phyloP scores from a whole-genome alignment of 2,888 invertebrate species.

The Pseudanteris insignis region DNA sequence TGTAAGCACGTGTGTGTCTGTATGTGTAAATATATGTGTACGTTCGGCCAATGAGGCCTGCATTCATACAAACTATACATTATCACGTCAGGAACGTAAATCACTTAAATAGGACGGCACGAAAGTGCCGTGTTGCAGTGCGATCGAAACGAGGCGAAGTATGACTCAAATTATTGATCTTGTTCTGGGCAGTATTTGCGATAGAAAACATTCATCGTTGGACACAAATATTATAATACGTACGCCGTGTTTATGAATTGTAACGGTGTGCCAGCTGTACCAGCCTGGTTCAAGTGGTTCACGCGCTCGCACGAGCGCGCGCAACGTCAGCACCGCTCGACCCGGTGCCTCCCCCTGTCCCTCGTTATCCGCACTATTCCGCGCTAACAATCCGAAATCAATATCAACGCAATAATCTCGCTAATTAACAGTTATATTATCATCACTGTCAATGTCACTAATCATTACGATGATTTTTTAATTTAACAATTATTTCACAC shows the following conservation, averaged over 20 bases:
- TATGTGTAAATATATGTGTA: too few relatives aligned
- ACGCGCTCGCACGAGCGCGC: constrained; percentile 9
- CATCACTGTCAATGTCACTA: neutral
- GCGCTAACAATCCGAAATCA: constrained; percentile 28
- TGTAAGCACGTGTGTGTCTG: too few relatives aligned
- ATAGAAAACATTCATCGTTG: constrained; percentile 32
- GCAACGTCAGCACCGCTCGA: constrained; percentile 17
- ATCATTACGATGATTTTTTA: too few relatives aligned
- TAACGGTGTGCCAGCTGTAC: constrained; percentile 12
- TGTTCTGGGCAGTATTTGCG: constrained; percentile 19
- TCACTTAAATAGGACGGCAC: constrained; percentile 32
- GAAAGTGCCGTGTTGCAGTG: constrained; percentile 14
- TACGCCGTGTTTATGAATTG: constrained; percentile 2
- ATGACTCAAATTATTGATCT: constrained; percentile 24
- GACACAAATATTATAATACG: constrained; percentile 18
- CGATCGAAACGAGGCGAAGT: constrained; percentile 22
- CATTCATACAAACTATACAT: constrained; percentile 22
- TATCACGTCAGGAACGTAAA: constrained; percentile 34
- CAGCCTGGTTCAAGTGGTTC: constrained; percentile 27
- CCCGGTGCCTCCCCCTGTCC: constrained; percentile 5
- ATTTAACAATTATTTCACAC: too few relatives aligned
- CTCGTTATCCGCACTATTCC: constrained; percentile 24
- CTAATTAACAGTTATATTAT: constrained; percentile 22
- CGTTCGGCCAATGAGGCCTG: constrained; percentile 7
- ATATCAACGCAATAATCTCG: constrained; percentile 27